Percentiles rank a stretch among this genome's conserved stretches.
phyloP scores from a whole-genome alignment of 1,140 invertebrate species.

The Drosophila ironensis region DNA sequence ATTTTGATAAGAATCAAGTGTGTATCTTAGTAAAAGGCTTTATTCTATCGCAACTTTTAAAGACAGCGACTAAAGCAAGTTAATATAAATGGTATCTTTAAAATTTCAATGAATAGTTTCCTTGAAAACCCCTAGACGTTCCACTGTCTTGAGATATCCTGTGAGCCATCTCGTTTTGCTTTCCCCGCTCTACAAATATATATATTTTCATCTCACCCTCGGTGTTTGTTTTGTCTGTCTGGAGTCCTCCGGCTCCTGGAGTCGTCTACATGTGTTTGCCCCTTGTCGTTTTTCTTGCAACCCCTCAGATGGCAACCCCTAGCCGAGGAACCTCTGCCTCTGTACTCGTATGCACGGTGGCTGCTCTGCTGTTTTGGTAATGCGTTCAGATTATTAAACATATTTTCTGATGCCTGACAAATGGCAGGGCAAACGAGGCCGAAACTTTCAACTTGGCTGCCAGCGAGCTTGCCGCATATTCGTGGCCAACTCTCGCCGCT shows the following conservation, averaged over 20 bases:
- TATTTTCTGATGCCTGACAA: constrained; percentile 63
- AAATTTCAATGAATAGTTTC: neutral
- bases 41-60: too few relatives aligned
- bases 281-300: constrained; percentile 19
- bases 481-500: neutral
- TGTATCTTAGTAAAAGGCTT: too few relatives aligned
- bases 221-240: constrained; percentile 49
- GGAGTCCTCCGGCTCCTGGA: constrained; percentile 32
- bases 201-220: constrained; percentile 31
- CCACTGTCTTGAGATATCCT: constrained; percentile 27
- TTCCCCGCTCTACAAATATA: constrained; percentile 10
- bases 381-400: constrained; percentile 79
- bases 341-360: constrained; percentile 50
- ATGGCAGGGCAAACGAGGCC: constrained; percentile 27
- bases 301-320: constrained; percentile 11
- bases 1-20: too few relatives aligned
- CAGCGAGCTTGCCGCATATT: neutral
- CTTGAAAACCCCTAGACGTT: too few relatives aligned
- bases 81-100: too few relatives aligned
- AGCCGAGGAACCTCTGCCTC: too few relatives aligned
- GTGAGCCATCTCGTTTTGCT: neutral
- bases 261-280: constrained; percentile 52
- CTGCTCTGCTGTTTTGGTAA: constrained; percentile 55
- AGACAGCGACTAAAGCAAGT: too few relatives aligned
- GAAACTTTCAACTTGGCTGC: constrained; percentile 21